Conservation (phyloP, 1,140 invertebrate genomes). For the Ceratitis capitata region DNA sequence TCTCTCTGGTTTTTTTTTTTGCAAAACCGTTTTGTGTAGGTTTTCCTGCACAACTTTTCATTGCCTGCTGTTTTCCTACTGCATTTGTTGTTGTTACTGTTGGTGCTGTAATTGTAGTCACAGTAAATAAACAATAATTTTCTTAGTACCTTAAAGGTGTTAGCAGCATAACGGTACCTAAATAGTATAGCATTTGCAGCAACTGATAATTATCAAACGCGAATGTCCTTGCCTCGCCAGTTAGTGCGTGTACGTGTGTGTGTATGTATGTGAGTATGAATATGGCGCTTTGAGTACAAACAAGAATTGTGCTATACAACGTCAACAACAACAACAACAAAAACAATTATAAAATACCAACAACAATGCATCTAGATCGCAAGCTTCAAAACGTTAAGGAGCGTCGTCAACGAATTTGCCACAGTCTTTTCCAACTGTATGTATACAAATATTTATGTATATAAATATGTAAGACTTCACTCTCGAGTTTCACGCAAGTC, state of each 20-base stretch:
- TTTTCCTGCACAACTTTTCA: neutral
- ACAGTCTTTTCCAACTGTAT: neutral
- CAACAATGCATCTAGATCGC: no score
- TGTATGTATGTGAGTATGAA: slow-evolving; percentile 27
- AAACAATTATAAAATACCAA: no score
- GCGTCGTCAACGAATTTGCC: neutral
- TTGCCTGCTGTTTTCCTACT: neutral
- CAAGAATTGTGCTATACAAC: neutral
- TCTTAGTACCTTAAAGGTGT: neutral
- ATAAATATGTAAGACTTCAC: neutral
- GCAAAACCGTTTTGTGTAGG: neutral
- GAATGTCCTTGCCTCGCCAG: neutral
- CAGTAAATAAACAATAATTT: slow-evolving; percentile 11
- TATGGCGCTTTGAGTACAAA: neutral
- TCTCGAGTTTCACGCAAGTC: no score
- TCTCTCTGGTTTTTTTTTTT: neutral
- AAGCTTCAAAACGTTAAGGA: neutral
- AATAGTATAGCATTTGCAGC: neutral
- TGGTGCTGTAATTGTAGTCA: neutral
- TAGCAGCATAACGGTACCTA: neutral
- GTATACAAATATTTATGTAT: neutral
- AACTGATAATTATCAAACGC: neutral
- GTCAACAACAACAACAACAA: neutral
- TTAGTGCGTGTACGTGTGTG: no score
- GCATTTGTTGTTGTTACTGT: neutral